A percentile compares a stretch with the other conserved stretches of the same genome.
These are phyloP conservation scores for Leptinotarsa juncta DNA, from an alignment of 2,888 invertebrate genomes.

Conservation along the genomic window DNA sequence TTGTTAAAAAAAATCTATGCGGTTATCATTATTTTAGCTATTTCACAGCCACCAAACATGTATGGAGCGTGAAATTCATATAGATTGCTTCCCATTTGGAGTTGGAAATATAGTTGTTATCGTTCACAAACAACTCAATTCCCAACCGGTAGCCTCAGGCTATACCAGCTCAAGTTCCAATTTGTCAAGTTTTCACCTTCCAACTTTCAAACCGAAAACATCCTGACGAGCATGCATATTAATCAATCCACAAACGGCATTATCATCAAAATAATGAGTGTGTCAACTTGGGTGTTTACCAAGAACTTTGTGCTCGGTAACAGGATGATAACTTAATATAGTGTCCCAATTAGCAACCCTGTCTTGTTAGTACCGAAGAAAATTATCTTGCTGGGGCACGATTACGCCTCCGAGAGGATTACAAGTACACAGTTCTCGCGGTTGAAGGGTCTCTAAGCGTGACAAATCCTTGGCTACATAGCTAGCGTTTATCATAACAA, in stretches of 20 bases:
- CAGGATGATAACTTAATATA: conserved; percentile 62
- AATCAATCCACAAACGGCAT: conserved; percentile 40
- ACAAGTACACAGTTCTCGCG: conserved; percentile 19
- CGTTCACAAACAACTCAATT: conserved; percentile 13
- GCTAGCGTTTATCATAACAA: conserved; percentile 17
- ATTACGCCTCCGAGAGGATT: conserved; percentile 51
- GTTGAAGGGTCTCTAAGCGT: conserved; percentile 24
- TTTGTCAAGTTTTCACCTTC: conserved; percentile 13
- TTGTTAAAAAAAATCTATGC: too few relatives aligned
- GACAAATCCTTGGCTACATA: conserved; percentile 27
- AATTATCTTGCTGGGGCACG: conserved; percentile 60
- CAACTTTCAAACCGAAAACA: conserved; percentile 33
- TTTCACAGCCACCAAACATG: background rate
- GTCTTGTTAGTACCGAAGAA: conserved; percentile 60
- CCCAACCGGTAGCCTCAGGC: background rate
- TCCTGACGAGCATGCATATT: conserved; percentile 34
- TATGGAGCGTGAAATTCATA: background rate
- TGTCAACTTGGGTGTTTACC: conserved; percentile 49
- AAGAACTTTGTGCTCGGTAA: conserved; percentile 56
- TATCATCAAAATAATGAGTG: conserved; percentile 43
- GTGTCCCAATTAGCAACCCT: conserved; percentile 61
- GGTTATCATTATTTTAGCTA: background rate
- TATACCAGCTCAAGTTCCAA: conserved; percentile 3
- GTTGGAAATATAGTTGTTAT: background rate
- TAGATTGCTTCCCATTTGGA: background rate